Evolutionary conservation across 2,888 invertebrate species (phyloP), one percentile per base, ranked within the genome.

Genomic region (Trachelus tabidus): DNA sequence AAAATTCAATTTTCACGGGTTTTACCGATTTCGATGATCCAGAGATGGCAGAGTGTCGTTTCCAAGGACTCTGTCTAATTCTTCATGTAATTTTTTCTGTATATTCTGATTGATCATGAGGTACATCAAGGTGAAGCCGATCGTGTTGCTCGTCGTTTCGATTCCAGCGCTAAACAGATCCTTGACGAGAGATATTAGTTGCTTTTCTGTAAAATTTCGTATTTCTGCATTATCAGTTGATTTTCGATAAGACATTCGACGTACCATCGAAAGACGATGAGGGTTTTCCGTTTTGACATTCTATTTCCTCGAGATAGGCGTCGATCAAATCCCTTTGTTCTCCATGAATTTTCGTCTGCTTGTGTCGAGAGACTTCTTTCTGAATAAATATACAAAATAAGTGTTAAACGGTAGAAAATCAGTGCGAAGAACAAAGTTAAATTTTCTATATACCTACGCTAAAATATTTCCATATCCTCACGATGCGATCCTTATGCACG

Each of bases 401-500:
- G 15, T 34, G 23, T 75, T 73, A 9, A 56, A 15, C 15, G 6
- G 40, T 40, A 6, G 40, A 40, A 40, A 40, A 40, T 15, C 2
- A 40, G 6, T 6, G 15, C 15, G 15, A 31, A 35, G 75, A 15
- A n/a, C 33, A 74, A 56, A 40, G n/a, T 68, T 30, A 40, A 34
- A 35, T 30, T 37, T 69, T 56, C 71, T 69, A 68, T 73, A 73
- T 78, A 77, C 81, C 79, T 77, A 88, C 94, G 90, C 92, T 90
- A 76, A 95, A 92, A 82, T 94, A 94, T 73, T 91, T 88, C 83
- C 93, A 93, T 85, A 94, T 92, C 82, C 93, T 92, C 33, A 90
- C 83, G 79, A 94, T 92, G 73, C 94, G 92, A n/a, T 92, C 90
- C 15, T 90, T 88, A 33, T 94, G 92, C 12, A 93, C 88, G 0